These are phyloP conservation scores for Gymnocephalus cernua DNA, from an alignment of 2,113 vertebrate genomes.

Conservation along the genomic window DNA sequence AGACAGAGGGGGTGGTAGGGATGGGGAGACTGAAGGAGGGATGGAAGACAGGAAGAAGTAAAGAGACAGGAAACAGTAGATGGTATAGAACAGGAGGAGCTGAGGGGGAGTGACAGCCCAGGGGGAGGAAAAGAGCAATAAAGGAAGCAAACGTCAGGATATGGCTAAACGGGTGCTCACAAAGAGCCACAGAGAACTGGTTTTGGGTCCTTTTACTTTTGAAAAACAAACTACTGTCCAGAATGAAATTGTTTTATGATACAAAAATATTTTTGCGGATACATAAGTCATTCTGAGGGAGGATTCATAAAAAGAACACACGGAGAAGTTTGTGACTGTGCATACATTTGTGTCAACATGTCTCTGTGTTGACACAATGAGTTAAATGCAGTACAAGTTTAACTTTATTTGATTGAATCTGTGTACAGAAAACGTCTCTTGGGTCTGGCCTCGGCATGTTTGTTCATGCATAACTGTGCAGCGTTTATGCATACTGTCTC, in stretches of 20 bases:
- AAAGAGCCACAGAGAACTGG: constrained; percentile 56
- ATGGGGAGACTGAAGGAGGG: constrained; percentile 49
- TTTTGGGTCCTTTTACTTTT: constrained; percentile 35
- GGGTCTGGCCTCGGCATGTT: constrained; percentile 1
- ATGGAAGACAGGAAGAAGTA: constrained; percentile 49
- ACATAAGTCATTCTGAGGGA: constrained; percentile 52
- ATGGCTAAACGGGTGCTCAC: constrained; percentile 36
- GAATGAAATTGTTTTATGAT: constrained; percentile 58
- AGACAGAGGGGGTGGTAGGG: constrained; percentile 63
- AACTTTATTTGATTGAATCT: neutral
- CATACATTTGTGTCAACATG: constrained; percentile 62
- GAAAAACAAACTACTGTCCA: constrained; percentile 56
- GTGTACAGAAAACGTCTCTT: neutral
- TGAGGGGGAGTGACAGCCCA: constrained; percentile 51
- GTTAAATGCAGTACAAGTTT: neutral
- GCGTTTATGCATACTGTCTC: neutral
- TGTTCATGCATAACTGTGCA: constrained; percentile 18
- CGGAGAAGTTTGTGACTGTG: constrained; percentile 62
- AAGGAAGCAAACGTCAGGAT: constrained; percentile 49
- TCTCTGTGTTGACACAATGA: neutral
- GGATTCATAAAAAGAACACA: constrained; percentile 43
- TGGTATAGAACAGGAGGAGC: constrained; percentile 47
- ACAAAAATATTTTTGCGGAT: constrained; percentile 50
- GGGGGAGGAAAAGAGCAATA: constrained; percentile 54
- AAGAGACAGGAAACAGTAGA: constrained; percentile 60